Evolutionary conservation across 2,888 invertebrate genomes (phyloP).

Genomic region (Microctonus brassicae): DNA sequence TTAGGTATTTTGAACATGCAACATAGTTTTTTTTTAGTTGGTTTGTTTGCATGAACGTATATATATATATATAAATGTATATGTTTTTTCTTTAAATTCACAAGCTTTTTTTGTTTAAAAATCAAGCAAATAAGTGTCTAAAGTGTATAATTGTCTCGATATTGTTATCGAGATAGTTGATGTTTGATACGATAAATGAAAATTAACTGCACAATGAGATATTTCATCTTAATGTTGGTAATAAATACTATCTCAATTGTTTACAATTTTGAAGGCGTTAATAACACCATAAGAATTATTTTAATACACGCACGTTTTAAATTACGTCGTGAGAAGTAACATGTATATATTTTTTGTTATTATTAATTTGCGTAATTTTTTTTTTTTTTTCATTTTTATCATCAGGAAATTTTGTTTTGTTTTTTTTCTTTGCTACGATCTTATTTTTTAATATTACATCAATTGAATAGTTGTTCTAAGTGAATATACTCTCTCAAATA

Average conservation of each 20-base stretch:
- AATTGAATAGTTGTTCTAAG: constrained; percentile 10
- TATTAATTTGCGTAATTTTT: constrained; percentile 18
- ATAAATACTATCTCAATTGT: background rate
- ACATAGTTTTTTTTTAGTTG: background rate
- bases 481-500: constrained; percentile 33
- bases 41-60: constrained; percentile 1
- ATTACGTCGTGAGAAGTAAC: background rate
- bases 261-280: constrained; percentile 14
- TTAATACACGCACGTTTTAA: constrained; percentile 5
- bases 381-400: constrained; percentile 18
- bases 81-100: constrained; percentile 4
- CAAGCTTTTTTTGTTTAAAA: constrained; percentile 24
- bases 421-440: constrained; percentile 33
- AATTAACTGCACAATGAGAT: background rate
- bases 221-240: background rate
- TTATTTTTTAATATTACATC: constrained; percentile 39
- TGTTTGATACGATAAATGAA: background rate
- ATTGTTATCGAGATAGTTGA: background rate
- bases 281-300: constrained; percentile 16
- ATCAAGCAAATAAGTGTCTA: constrained; percentile 23
- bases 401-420: constrained; percentile 9
- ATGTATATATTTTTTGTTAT: background rate
- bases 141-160: constrained; percentile 2
- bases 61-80: background rate
- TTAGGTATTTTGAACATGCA: constrained; percentile 11